Conservation (phyloP, 1,140 invertebrate genomes). For the Steinernema feltiae region DNA sequence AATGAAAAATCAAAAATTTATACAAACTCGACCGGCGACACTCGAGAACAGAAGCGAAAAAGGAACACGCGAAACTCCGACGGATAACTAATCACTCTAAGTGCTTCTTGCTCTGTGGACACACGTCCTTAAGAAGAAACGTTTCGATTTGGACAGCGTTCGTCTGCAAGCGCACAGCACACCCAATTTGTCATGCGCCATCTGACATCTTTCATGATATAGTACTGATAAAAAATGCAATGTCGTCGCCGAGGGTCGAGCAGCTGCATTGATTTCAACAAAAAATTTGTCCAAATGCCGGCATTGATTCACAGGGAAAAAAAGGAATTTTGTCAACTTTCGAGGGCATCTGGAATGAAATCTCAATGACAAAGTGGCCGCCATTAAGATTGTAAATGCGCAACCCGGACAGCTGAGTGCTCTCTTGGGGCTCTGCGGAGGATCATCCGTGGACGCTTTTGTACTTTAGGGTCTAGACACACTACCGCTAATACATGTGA, state of each 20-base stretch:
- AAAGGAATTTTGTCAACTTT: neutral
- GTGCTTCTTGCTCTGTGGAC: neutral
- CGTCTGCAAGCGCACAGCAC: too few relatives aligned
- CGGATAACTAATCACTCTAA: neutral
- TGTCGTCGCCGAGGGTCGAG: neutral
- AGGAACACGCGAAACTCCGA: neutral
- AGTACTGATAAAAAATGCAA: conserved; percentile 1
- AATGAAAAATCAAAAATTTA: too few relatives aligned
- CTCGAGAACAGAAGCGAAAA: neutral
- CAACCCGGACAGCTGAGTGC: too few relatives aligned
- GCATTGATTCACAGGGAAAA: neutral
- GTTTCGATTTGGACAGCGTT: too few relatives aligned
- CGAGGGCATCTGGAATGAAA: neutral
- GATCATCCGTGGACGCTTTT: too few relatives aligned
- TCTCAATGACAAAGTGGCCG: too few relatives aligned
- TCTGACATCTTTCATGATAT: neutral
- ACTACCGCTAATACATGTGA: too few relatives aligned
- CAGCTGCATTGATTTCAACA: neutral
- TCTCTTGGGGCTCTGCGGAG: too few relatives aligned
- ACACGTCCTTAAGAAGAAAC: too few relatives aligned
- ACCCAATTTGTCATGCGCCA: neutral
- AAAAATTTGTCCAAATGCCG: neutral
- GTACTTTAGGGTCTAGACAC: too few relatives aligned
- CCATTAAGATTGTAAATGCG: too few relatives aligned
- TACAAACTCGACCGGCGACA: neutral